Evolutionary conservation across 1,140 invertebrate species (phyloP).

Genomic region (Calliopsis andreniformis): DNA sequence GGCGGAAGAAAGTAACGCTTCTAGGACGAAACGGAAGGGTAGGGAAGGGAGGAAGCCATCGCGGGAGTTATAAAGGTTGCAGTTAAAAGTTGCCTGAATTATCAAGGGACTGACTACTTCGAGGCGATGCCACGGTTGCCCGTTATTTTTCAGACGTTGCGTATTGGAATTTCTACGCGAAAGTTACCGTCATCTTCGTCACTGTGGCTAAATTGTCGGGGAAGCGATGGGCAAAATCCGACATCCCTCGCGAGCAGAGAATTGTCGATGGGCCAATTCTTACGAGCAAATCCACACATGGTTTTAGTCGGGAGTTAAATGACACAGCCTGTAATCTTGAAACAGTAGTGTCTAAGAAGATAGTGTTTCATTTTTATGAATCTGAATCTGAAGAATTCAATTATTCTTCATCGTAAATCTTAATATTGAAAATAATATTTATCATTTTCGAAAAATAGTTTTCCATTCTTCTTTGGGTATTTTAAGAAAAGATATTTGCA

Average conservation of each 20-base stretch:
- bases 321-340: too few species aligned
- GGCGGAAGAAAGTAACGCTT: conserved; percentile 72
- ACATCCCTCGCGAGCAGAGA: neutral
- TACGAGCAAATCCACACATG: too few species aligned
- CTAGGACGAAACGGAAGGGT: conserved; percentile 61
- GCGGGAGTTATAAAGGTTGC: conserved; percentile 75
- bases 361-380: too few species aligned
- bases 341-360: too few species aligned
- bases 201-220: conserved; percentile 12
- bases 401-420: too few species aligned
- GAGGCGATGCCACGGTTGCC: conserved; percentile 46
- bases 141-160: conserved; percentile 56
- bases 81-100: conserved; percentile 79
- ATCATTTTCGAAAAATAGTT: too few species aligned
- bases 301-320: too few species aligned
- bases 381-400: too few species aligned
- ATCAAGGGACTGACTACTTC: conserved; percentile 70
- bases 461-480: too few species aligned
- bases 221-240: neutral
- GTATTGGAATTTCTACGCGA: conserved; percentile 48
- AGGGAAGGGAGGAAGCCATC: conserved; percentile 55
- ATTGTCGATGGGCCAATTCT: too few species aligned
- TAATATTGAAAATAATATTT: too few species aligned
- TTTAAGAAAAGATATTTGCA: too few species aligned
- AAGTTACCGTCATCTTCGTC: neutral